A percentile compares a stretch with the other conserved stretches of the same genome.
phyloP scores from a whole-genome alignment of 2,888 invertebrate species.

The Nematopogon swammerdamellus region DNA sequence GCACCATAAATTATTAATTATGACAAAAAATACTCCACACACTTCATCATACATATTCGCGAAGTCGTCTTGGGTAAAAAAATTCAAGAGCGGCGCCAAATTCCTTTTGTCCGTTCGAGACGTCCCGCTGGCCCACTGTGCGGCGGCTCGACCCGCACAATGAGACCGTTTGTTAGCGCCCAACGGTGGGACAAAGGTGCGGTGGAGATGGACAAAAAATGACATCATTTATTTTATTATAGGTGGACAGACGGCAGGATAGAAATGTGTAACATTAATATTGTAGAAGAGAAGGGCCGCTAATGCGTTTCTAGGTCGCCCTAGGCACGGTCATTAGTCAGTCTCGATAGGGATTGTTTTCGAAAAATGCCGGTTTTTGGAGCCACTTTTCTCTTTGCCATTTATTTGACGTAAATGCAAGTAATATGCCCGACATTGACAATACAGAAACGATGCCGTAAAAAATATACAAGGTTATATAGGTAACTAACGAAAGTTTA shows the following conservation, averaged over 20 bases:
- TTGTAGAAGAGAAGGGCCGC: background rate
- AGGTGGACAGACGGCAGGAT: slow-evolving; percentile 15
- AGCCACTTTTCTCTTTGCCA: too few species aligned
- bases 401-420: too few species aligned
- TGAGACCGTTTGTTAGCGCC: background rate
- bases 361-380: too few species aligned
- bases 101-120: slow-evolving; percentile 40
- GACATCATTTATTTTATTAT: slow-evolving; percentile 55
- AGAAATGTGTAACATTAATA: background rate
- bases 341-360: slow-evolving; percentile 8
- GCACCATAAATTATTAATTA: slow-evolving; percentile 51
- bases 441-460: too few species aligned
- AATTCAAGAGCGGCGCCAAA: slow-evolving; percentile 44
- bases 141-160: slow-evolving; percentile 19
- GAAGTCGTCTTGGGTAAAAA: slow-evolving; percentile 16
- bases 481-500: too few species aligned
- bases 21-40: slow-evolving; percentile 28
- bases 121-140: slow-evolving; percentile 35
- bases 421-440: too few species aligned
- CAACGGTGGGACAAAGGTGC: slow-evolving; percentile 36
- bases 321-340: slow-evolving; percentile 38
- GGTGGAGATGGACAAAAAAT: slow-evolving; percentile 49
- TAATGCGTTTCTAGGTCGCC: slow-evolving; percentile 21
- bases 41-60: background rate
- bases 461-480: too few species aligned